phyloP scores from a whole-genome alignment of 2,888 invertebrate species.

The Aricia artaxerxes region DNA sequence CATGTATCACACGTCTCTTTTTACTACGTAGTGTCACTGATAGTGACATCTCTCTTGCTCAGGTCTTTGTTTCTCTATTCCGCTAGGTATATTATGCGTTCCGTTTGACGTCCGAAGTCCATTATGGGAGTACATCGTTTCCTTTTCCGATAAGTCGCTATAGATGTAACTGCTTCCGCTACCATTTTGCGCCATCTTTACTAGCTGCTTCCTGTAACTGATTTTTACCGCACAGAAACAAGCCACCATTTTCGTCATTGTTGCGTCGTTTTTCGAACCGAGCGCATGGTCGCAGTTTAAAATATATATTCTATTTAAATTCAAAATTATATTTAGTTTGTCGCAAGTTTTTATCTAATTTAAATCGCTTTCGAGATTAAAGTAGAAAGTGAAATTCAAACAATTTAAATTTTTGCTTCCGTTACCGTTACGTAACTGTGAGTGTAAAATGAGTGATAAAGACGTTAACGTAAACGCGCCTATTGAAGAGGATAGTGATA shows the following conservation, averaged over 20 bases:
- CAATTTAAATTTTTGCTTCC: background rate
- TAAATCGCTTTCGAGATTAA: background rate
- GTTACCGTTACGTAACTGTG: background rate
- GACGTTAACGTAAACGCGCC: background rate
- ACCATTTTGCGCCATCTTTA: no score
- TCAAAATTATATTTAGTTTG: background rate
- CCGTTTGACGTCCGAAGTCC: background rate
- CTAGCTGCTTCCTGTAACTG: no score
- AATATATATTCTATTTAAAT: background rate
- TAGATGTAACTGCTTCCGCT: no score
- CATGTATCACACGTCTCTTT: no score
- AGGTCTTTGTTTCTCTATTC: no score
- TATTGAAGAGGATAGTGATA: background rate
- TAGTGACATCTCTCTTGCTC: no score
- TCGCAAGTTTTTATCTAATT: constrained; percentile 1
- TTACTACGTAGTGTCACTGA: no score
- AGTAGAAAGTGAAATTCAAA: background rate
- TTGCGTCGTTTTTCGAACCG: background rate
- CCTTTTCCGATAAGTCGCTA: no score
- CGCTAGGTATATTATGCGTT: no score
- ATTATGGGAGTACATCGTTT: no score
- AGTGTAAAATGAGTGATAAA: background rate
- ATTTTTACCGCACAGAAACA: background rate
- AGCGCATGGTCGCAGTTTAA: background rate
- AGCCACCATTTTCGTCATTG: constrained; percentile 2